A percentile compares a stretch with the other conserved stretches of the same genome.
Conservation (phyloP, 2,888 invertebrate species). For the Ischnura elegans region DNA sequence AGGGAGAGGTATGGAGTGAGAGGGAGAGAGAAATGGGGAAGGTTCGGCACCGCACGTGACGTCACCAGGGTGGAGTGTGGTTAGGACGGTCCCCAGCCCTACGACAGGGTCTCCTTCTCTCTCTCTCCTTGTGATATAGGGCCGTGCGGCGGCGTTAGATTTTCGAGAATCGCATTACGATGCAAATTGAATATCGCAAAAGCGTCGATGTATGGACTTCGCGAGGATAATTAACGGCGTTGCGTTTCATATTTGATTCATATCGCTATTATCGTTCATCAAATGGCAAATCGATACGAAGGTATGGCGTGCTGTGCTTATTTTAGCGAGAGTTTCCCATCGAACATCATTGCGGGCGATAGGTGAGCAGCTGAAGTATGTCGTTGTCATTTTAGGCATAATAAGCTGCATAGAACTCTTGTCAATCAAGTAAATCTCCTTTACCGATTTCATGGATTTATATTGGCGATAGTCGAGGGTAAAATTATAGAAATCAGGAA, state of each 20-base stretch:
- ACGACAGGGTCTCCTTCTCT: too few species aligned
- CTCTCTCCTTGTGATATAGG: too few species aligned
- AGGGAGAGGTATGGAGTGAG: too few species aligned
- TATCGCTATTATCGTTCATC: not conserved
- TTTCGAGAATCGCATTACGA: not conserved
- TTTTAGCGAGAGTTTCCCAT: not conserved
- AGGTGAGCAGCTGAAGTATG: too few species aligned
- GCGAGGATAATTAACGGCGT: not conserved
- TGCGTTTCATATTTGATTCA: not conserved
- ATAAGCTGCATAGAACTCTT: too few species aligned
- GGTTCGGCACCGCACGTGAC: not conserved
- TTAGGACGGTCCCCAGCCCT: not conserved
- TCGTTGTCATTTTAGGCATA: too few species aligned
- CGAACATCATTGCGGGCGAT: too few species aligned
- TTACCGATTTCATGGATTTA: too few species aligned
- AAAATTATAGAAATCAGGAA: too few species aligned
- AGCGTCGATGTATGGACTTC: not conserved
- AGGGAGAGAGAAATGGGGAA: not conserved
- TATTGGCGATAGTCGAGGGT: too few species aligned
- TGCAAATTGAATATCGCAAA: not conserved
- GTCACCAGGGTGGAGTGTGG: not conserved
- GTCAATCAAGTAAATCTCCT: too few species aligned
- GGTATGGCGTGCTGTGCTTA: not conserved
- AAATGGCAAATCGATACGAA: not conserved
- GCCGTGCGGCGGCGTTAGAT: not conserved